phyloP scores from a whole-genome alignment of 2,113 vertebrate species.

The Lates calcarifer region DNA sequence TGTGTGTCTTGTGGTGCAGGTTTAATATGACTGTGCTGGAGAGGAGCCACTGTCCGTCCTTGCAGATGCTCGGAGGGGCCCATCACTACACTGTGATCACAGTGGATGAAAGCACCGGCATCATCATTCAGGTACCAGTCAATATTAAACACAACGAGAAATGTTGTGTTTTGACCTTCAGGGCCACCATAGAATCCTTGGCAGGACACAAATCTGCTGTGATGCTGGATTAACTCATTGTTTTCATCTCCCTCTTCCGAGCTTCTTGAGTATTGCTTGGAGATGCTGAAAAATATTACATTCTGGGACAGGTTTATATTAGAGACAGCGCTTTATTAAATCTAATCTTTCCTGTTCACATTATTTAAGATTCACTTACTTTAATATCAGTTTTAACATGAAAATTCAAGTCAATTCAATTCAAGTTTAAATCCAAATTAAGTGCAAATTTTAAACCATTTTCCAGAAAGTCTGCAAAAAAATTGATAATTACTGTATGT shows the following conservation, averaged over 20 bases:
- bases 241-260: constrained; percentile 18
- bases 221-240: background rate
- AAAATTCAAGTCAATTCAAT: too few species aligned
- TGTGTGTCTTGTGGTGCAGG: constrained; percentile 74
- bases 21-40: constrained; percentile 91
- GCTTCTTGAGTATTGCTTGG: background rate
- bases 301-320: too few species aligned
- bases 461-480: too few species aligned
- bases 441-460: too few species aligned
- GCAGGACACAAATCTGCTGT: background rate
- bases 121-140: constrained; percentile 92
- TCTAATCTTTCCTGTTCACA: too few species aligned
- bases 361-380: too few species aligned
- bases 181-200: too few species aligned
- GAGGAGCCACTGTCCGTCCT: constrained; percentile 82
- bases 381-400: too few species aligned
- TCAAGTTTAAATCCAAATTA: too few species aligned
- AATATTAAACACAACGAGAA: too few species aligned
- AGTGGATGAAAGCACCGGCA: constrained; percentile 89
- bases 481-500: too few species aligned
- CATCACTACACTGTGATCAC: constrained; percentile 88
- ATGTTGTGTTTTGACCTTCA: too few species aligned
- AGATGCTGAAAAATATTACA: background rate
- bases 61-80: constrained; percentile 86
- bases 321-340: background rate